Evolutionary conservation across 2,113 vertebrate species (phyloP), one percentile per base, ranked within the genome.

Genomic region (Fukomys damarensis): DNA sequence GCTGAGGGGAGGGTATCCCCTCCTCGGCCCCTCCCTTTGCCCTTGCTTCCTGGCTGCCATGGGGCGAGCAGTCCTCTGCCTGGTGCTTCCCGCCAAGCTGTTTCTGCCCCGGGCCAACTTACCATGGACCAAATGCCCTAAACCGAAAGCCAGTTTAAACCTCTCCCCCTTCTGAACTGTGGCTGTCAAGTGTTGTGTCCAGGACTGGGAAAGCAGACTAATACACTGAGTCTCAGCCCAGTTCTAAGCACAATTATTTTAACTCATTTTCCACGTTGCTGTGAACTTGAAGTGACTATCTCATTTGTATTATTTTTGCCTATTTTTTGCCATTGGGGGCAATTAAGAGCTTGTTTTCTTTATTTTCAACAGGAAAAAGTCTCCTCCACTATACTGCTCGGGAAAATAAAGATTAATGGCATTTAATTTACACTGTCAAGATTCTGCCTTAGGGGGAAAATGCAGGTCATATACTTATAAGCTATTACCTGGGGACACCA

Each of bases 281-380:
- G 46, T 79, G 79, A 88, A 43, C 38, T 35, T 76, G 24, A 83
- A 54, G 14, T 41, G 17, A 38, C 56, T 32, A 5, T 74, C 38
- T 95, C 38, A 35, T n/a, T 43, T 28, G n/a, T 14, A 22, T 79
- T 56, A 77, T 9, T 83, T 95, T 79, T 66, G 30, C 38, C 30
- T 38, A 54, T 41, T 61, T 93, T 5, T 72, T 58, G 19, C 19
- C 58, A 49, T 26, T 1, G 2, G 70, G 38, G 4, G 6, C n/a
- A 65, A 65, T 76, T 58, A 49, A 92, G 41, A 72, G 14, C 68
- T 87, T 83, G 2, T 65, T 91, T 83, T 7, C 24, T 52, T 76
- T 74, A 32, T 77, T 79, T 77, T 90, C 70, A 93, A 93, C 72
- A 49, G 63, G 54, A 84, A 79, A 54, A 49, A 77, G 17, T 13